phyloP scores from a whole-genome alignment of 2,888 invertebrate species.

The Monoplex corrugatus region DNA sequence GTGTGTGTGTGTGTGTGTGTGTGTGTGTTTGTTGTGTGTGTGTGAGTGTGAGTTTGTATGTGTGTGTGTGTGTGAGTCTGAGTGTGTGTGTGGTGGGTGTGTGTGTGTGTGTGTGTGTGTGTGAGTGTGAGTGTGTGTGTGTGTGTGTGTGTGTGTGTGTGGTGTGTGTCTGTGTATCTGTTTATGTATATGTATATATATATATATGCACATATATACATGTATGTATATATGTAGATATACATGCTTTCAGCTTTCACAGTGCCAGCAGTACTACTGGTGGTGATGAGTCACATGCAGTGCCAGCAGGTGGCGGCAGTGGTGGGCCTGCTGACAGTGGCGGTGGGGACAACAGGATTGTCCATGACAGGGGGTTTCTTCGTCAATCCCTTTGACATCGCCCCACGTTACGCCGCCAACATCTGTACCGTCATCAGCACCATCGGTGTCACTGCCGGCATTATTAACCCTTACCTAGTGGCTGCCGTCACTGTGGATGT shows the following conservation, averaged over 20 bases:
- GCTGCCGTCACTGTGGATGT: constrained; percentile 61
- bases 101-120: too few relatives aligned
- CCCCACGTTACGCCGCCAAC: constrained; percentile 60
- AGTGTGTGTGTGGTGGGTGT: too few relatives aligned
- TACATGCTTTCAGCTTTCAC: constrained; percentile 29
- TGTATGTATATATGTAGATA: too few relatives aligned
- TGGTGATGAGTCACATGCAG: constrained; percentile 47
- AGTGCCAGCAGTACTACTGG: constrained; percentile 7
- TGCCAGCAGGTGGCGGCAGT: constrained; percentile 35
- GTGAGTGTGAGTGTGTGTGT: too few relatives aligned
- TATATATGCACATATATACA: too few relatives aligned
- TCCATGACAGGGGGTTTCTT: constrained; percentile 65
- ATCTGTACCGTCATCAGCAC: constrained; percentile 61
- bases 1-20: too few relatives aligned
- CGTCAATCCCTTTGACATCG: constrained; percentile 63
- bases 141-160: too few relatives aligned
- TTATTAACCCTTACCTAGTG: constrained; percentile 63
- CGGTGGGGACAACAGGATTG: constrained; percentile 45
- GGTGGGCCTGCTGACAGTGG: constrained; percentile 32
- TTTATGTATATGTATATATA: too few relatives aligned
- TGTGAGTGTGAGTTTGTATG: too few relatives aligned
- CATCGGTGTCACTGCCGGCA: constrained; percentile 59
- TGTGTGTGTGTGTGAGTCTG: too few relatives aligned
- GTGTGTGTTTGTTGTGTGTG: too few relatives aligned
- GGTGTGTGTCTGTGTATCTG: too few relatives aligned